A percentile compares a stretch with the other conserved stretches of the same genome.
phyloP scores from a whole-genome alignment of 1,140 invertebrate genomes.

The Drosophila teissieri region DNA sequence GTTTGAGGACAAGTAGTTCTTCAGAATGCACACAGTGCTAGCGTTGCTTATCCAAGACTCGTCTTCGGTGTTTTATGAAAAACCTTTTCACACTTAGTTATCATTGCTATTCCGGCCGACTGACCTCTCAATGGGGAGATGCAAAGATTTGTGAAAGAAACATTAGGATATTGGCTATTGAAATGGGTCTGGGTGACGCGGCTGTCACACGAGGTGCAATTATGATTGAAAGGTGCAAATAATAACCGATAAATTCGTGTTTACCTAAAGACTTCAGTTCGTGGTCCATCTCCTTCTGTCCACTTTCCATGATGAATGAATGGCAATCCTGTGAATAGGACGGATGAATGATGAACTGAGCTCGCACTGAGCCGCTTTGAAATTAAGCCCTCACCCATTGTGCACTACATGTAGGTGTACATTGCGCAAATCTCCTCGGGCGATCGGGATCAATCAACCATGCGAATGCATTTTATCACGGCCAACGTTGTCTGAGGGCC shows the following conservation, averaged over 20 bases:
- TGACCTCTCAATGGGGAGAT: conserved; percentile 44
- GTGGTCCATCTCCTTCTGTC: conserved; percentile 64
- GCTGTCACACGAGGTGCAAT: conserved; percentile 72
- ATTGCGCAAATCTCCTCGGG: conserved; percentile 3
- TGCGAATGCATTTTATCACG: conserved; percentile 7
- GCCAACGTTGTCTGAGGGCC: conserved; percentile 40
- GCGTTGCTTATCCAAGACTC: conserved; percentile 10
- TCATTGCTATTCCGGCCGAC: conserved; percentile 31
- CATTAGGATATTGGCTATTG: conserved; percentile 54
- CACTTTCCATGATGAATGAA: conserved; percentile 61
- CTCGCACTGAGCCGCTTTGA: conserved; percentile 1
- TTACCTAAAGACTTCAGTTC: conserved; percentile 67
- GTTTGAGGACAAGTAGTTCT: conserved; percentile 47
- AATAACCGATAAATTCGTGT: conserved; percentile 84
- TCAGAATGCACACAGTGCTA: conserved; percentile 50
- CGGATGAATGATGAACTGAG: conserved; percentile 68
- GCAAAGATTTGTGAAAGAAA: conserved; percentile 51
- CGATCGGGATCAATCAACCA: conserved; percentile 26
- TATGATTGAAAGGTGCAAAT: conserved; percentile 82
- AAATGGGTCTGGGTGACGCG: conserved; percentile 28
- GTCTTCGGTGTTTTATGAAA: conserved; percentile 38
- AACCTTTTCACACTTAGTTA: conserved; percentile 79
- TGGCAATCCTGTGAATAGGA: conserved; percentile 43
- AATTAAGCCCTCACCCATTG: conserved; percentile 21
- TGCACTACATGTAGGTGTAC: conserved; percentile 46